These are phyloP conservation scores for Otis tarda DNA, from an alignment of 2,113 vertebrate species.

Conservation along the genomic window DNA sequence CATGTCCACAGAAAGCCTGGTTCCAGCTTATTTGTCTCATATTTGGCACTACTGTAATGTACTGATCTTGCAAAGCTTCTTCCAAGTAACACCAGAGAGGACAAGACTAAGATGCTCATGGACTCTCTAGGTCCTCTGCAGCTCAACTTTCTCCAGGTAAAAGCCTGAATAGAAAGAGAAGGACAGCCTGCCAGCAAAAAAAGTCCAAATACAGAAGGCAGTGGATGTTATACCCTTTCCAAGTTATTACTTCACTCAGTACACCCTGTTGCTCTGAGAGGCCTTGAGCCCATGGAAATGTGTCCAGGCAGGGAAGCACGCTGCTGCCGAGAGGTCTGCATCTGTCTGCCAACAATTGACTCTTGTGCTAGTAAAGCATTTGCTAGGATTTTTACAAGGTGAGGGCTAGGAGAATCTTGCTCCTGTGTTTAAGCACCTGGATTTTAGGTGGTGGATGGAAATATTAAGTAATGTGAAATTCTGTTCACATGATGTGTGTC, in stretches of 20 bases:
- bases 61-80: background rate
- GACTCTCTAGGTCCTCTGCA: background rate
- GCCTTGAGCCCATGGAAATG: background rate
- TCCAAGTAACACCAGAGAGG: background rate
- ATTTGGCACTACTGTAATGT: background rate
- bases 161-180: background rate
- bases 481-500: background rate
- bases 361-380: background rate
- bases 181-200: background rate
- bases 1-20: background rate
- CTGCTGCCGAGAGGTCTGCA: background rate
- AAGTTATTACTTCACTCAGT: slow-evolving; percentile 36
- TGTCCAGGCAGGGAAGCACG: background rate
- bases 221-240: background rate
- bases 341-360: background rate
- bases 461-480: slow-evolving; percentile 25
- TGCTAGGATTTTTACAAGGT: slow-evolving; percentile 39
- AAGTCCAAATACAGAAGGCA: background rate
- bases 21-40: background rate
- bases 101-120: background rate
- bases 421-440: slow-evolving; percentile 14
- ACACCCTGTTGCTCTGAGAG: background rate
- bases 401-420: background rate
- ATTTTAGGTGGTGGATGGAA: slow-evolving; percentile 18
- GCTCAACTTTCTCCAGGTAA: background rate